Base-by-base conservation (phyloP, 2,888 invertebrate genomes). In the Euplagia quadripunctaria region DNA sequence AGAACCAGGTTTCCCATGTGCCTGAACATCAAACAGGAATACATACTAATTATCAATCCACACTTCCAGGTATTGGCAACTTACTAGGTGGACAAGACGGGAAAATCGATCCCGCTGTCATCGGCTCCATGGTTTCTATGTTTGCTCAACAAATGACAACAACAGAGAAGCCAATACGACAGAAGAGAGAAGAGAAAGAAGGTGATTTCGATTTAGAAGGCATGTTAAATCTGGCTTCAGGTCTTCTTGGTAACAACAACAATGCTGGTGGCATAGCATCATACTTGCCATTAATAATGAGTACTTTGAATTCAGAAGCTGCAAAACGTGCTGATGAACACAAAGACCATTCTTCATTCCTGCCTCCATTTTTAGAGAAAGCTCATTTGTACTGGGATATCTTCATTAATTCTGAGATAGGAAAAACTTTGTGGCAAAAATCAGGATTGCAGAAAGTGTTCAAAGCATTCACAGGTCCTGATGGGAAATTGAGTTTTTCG, bases 361-460 rank as follows among this genome's bases (percentile, higher is more conserved):
- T 98, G 78, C 98, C 98, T 0, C 98, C 75, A 86, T 97, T 90
- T 87, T 97, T 90, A 41, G 95, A 95, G 73, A 95, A 97, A 80
- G 88, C 97, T 2, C 98, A 98, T 89, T 92, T 98, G 2, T 96
- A 97, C 85, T 98, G 98, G 97, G 98, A 98, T 80, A 96, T 98
- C 78, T 98, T 98, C 86, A 94, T 97, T 51, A 97, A 97, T 87
- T 98, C 98, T 0, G 98, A 98, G 79, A 93, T 98, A 31, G 98
- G 98, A 0, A 97, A 97, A 87, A 96, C 97, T 0, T 89, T 98
- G 11, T 97, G 98, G 96, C 96, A 97, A 85, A 97, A 97, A 79
- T 97, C 98, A 1, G 98, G 98, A 0, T 93, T 98, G 20, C 97
- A 97, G 80, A 96, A 96, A 67, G 96, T 97, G 8, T 95, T 98